phyloP scores from a whole-genome alignment of 2,888 invertebrate genomes.

The Cryptocephalus moraei region DNA sequence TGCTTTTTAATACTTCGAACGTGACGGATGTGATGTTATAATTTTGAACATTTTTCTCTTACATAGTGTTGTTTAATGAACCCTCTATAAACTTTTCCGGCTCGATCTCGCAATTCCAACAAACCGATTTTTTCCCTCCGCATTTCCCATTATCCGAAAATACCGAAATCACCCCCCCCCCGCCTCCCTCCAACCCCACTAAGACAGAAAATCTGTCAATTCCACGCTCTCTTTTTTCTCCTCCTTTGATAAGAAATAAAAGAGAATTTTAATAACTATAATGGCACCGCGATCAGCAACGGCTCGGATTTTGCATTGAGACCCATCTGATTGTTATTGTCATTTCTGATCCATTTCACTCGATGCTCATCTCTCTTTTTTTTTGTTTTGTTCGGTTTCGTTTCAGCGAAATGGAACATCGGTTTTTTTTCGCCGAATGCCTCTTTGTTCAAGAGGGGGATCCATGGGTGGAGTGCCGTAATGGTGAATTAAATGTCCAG shows the following conservation, averaged over 20 bases:
- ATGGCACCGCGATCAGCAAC: conserved; percentile 16
- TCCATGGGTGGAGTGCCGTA: too few species aligned
- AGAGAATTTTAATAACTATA: conserved; percentile 24
- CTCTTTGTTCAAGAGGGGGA: conserved; percentile 3
- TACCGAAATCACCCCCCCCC: too few species aligned
- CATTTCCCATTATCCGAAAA: too few species aligned
- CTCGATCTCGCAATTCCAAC: too few species aligned
- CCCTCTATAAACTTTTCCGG: too few species aligned
- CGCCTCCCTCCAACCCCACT: too few species aligned
- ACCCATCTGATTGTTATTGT: conserved; percentile 19
- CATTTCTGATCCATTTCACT: conserved; percentile 25
- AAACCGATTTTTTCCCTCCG: too few species aligned
- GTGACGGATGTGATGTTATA: too few species aligned
- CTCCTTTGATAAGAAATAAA: conserved; percentile 14
- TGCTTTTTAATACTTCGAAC: too few species aligned
- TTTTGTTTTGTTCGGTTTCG: conserved; percentile 12
- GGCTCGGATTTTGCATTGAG: conserved; percentile 6
- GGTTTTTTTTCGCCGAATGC: conserved; percentile 5
- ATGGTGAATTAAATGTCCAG: too few species aligned
- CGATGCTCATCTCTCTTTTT: conserved; percentile 16
- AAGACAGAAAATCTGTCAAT: conserved; percentile 7
- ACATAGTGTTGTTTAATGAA: too few species aligned
- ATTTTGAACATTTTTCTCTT: too few species aligned
- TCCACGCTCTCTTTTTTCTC: conserved; percentile 5
- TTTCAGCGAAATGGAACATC: conserved; percentile 17